Evolutionary conservation across 1,140 invertebrate genomes (phyloP), one percentile per base, ranked within the genome.

Genomic region (Neuroterus valhalla): DNA sequence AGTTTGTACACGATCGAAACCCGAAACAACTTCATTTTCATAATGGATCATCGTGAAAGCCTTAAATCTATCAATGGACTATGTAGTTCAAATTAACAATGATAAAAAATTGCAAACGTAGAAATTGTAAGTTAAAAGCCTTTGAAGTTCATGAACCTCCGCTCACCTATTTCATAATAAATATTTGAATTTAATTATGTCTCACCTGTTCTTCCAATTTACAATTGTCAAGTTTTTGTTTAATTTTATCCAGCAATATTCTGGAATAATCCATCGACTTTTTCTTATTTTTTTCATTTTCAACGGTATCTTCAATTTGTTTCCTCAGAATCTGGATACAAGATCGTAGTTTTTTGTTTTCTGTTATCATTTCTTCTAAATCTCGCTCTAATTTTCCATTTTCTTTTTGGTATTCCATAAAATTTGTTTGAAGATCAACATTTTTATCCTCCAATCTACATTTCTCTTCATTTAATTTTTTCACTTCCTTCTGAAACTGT

Each of bases 351-450:
- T 21, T 52, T 52, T 82, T 75, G 45, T 85, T 85, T 46, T 78
- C 67, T 14, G 14, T 43, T 8, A 50, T 19, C 10, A 66, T 74
- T 17, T 6, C 31, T 3, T 70, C 55, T 21, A 84, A 66, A 43
- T 69, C 48, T 3, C 21, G 66, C 31, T 81, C 77, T 15, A 81
- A 68, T 17, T 76, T 70, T 14, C 55, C 71, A 19, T 78, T 82
- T 12, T 44, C 67, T 38, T 73, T 76, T 50, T 75, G 71, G 31
- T 78, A 72, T 38, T 45, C 71, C 14, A 26, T 12, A n/a, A 81
- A 62, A 46, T 81, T 67, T 8, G 5, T 43, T 68, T 70, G 81
- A 3, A 79, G 42, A 38, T 67, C 72, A 2, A 46, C 19, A 17
- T 48, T 46, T 31, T 26, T 46, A 4, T 70, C 44, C 8, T 26